These are phyloP conservation scores for Triplophysa tibetana DNA, from an alignment of 2,113 vertebrate genomes.

Conservation along the genomic window DNA sequence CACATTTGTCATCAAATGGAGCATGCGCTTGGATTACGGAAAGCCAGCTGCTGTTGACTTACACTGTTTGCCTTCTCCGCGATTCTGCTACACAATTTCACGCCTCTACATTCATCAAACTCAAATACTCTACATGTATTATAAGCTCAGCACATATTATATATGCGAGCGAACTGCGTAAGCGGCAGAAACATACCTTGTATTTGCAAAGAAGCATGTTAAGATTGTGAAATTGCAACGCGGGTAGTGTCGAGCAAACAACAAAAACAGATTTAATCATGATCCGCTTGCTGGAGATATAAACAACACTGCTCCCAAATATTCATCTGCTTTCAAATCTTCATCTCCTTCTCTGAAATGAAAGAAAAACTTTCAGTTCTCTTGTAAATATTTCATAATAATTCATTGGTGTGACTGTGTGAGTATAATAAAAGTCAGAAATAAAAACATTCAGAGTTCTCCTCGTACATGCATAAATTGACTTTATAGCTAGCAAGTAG, in stretches of 20 bases:
- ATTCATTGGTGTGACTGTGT: conserved; percentile 50
- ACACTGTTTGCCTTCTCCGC: conserved; percentile 66
- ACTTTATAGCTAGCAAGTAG: conserved; percentile 63
- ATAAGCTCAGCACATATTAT: background rate
- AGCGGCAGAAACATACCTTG: background rate
- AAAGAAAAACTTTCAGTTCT: conserved; percentile 43
- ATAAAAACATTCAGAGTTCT: conserved; percentile 55
- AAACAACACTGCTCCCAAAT: conserved; percentile 56
- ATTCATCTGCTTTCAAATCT: conserved; percentile 50
- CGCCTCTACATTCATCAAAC: conserved; percentile 65
- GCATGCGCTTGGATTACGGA: conserved; percentile 57
- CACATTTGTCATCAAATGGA: conserved; percentile 69
- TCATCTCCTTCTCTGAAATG: conserved; percentile 46
- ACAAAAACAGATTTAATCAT: conserved; percentile 36
- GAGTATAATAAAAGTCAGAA: conserved; percentile 43
- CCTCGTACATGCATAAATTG: conserved; percentile 60
- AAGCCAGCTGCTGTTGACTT: conserved; percentile 64
- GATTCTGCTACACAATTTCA: conserved; percentile 62
- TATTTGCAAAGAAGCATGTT: conserved; percentile 20
- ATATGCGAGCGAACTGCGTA: background rate
- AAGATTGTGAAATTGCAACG: conserved; percentile 26
- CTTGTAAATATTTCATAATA: conserved; percentile 52
- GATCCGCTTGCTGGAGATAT: conserved; percentile 46
- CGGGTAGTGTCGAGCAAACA: background rate
- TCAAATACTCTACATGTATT: conserved; percentile 4